Evolutionary conservation across 2,113 vertebrate genomes (phyloP), one percentile per base, ranked within the genome.

Genomic region (Grantiella picta): DNA sequence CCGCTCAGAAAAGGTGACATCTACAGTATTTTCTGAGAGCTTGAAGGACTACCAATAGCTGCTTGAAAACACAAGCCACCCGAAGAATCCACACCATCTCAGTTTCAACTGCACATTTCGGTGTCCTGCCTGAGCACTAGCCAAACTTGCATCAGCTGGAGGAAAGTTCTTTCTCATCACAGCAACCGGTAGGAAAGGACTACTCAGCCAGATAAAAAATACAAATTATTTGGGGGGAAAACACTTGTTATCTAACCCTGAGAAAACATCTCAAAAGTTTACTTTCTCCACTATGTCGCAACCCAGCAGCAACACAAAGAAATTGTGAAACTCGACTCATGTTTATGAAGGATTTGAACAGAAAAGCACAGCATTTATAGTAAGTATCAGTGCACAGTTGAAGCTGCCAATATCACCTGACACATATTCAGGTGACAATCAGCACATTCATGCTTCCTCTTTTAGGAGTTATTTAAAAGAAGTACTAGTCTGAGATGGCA

Each of bases 141-240:
- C 61, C 71, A 80, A 28, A 45, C 35, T 29, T 65, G 40, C 28
- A 85, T 20, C 69, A 75, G 65, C 29, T 49, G 21, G 5, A n/a
- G 35, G 33, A 50, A 82, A 69, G 47, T 2, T 68, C 38, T 49
- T 42, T 61, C 64, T 42, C 64, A 15, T 24, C 4, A 2, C 47
- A 70, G 24, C 14, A 56, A 29, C 42, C 12, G 47, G 14, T 21
- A 42, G 29, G 47, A 21, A 71, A 54, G 21, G 12, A 11, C n/a
- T 29, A 11, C 29, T 9, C 21, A 9, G 27, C 4, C 2, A 78
- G 17, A 36, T 1, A 4, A 35, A 53, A 69, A 54, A 8, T 4
- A 45, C 13, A 27, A 59, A 35, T 16, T 10, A 28, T 0, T 21
- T 4, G 1, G 7, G 31, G 21, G 5, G 29, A 20, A 72, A 76